phyloP scores from a whole-genome alignment of 2,888 invertebrate species.

The Conistra vaccinii region DNA sequence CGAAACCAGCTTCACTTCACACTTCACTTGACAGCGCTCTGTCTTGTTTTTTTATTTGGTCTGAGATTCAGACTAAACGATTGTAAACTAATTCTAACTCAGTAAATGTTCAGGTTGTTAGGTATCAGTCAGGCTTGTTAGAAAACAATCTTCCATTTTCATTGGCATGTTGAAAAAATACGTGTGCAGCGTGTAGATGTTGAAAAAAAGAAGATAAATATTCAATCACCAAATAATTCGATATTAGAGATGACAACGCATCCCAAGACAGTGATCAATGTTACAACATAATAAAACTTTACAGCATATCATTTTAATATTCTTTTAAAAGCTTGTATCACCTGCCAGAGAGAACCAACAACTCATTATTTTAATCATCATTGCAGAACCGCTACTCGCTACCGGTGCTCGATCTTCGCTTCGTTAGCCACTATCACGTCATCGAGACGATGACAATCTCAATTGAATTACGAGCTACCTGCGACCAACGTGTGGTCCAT shows the following conservation, averaged over 20 bases:
- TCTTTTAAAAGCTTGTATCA: constrained; percentile 63
- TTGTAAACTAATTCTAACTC: neutral
- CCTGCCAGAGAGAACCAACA: constrained; percentile 60
- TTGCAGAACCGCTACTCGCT: constrained; percentile 82
- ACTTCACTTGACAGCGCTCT: no score
- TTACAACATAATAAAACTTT: constrained; percentile 41
- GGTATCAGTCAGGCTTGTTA: neutral
- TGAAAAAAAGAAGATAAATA: neutral
- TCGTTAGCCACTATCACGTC: constrained; percentile 89
- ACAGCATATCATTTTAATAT: constrained; percentile 50
- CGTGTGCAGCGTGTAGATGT: neutral
- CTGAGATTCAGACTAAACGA: neutral
- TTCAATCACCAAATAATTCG: constrained; percentile 22
- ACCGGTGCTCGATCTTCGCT: constrained; percentile 84
- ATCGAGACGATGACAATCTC: constrained; percentile 90
- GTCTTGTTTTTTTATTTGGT: no score
- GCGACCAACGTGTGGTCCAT: constrained; percentile 89
- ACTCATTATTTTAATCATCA: constrained; percentile 75
- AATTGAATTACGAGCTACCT: constrained; percentile 90
- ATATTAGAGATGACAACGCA: constrained; percentile 27
- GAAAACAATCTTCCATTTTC: neutral
- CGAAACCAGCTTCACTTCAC: no score
- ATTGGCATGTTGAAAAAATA: neutral
- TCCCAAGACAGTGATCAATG: constrained; percentile 17
- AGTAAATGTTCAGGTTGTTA: neutral